Evolutionary conservation across 2,113 vertebrate genomes (phyloP), one percentile per base, ranked within the genome.

Genomic region (Cryptotis parvus): DNA sequence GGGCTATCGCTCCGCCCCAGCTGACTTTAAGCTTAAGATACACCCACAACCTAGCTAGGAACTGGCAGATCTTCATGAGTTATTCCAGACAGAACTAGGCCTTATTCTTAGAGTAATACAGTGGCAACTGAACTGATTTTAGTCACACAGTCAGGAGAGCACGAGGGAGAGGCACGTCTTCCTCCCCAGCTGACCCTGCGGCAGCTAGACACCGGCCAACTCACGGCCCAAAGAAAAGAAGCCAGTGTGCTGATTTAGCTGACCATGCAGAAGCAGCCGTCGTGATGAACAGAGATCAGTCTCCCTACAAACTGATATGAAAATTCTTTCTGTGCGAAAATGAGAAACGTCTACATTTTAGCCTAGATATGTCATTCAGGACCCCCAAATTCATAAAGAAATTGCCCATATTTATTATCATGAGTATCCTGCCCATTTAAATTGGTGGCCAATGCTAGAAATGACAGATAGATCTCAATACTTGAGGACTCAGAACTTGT

Each of bases 221-320:
- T 41, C 55, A 76, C 4, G 9, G 87, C 16, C 9, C 55, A 77
- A 31, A 9, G 22, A 73, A 91, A 65, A 74, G 61, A 15, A 80
- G 37, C n/a, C 81, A 76, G 77, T 35, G 79, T 16, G 4, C 0
- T n/a, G 69, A 5, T n/a, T n/a, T n/a, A n/a, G n/a, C n/a, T n/a
- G n/a, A n/a, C 3, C 83, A 35, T 65, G n/a, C 49, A 37, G 6
- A 18, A 31, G 24, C n/a, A 91, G 73, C 69, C 69, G 20, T 73
- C 89, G n/a, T 86, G 75, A 61, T 4, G 33, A 29, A 74, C 24
- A 73, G 39, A 49, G n/a, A n/a, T n/a, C n/a, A n/a, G n/a, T 14
- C 61, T 86, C 73, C 26, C 49, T 74, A 74, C 14, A 93, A 86
- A 86, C 5, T 84, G 91, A 83, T 69, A 77, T 52, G 8, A n/a